These are phyloP conservation scores for Notolabrus celidotus DNA, from an alignment of 2,797 vertebrate species.

Conservation along the genomic window DNA sequence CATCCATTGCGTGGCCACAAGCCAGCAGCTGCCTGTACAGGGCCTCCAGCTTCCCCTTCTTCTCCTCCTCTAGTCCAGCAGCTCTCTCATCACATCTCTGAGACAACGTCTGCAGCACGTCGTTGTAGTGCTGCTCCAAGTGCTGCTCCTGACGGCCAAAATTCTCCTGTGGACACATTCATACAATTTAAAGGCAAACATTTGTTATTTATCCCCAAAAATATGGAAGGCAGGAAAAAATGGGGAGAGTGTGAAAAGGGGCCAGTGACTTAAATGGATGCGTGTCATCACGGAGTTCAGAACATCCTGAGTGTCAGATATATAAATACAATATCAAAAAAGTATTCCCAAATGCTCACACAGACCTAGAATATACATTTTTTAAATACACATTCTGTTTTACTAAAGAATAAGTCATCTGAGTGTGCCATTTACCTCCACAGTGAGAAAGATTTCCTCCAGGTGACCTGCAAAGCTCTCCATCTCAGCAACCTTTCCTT, in stretches of 20 bases:
- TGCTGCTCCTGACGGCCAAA: conserved; percentile 94
- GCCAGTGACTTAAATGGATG: conserved; percentile 7
- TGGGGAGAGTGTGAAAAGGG: background rate
- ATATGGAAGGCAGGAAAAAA: background rate
- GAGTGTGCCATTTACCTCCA: conserved; percentile 87
- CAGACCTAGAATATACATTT: conserved; percentile 6
- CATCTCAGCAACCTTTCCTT: conserved; percentile 92
- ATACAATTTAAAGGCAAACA: background rate
- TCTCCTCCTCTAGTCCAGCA: conserved; percentile 89
- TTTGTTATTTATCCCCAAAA: background rate
- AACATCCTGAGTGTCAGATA: too few species aligned
- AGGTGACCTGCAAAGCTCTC: conserved; percentile 94
- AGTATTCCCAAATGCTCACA: background rate
- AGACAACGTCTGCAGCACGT: conserved; percentile 91
- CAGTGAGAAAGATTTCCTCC: conserved; percentile 97
- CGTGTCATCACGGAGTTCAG: too few species aligned
- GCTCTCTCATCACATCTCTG: conserved; percentile 89
- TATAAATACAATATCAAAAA: background rate
- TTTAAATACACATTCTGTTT: background rate
- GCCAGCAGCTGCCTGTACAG: conserved; percentile 91
- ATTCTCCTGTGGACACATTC: conserved; percentile 88
- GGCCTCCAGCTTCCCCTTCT: conserved; percentile 91
- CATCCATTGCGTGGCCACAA: conserved; percentile 90
- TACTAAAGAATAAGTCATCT: background rate
- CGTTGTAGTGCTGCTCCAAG: conserved; percentile 93